Base-by-base conservation (phyloP, 1,140 invertebrate species). In the Spodoptera frugiperda region DNA sequence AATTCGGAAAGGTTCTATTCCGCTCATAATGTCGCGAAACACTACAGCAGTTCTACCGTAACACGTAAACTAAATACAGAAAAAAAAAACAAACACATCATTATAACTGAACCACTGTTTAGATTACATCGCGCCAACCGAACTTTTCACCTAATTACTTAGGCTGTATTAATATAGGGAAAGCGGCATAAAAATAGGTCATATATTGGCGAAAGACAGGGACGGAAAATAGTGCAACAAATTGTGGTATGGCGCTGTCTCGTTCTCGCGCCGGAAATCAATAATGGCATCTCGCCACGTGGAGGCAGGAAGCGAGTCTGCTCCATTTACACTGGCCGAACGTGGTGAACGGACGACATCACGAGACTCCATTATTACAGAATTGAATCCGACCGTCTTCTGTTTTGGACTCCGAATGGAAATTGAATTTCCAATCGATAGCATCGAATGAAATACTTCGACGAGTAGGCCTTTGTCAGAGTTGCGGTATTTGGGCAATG, bases 171-270 rank as follows among this genome's bases (percentile, higher is more conserved):
- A 94, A 92, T 91, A 91, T 91, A 92, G 88, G 92, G 89, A 89
- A 92, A 92, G 87, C 90, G 84, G 90, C 84, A 93, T 93, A 94
- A 94, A 94, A 94, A 94, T 94, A 93, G 92, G 92, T 94, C 92
- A 94, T 94, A 93, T 94, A 94, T 94, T 93, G 92, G 91, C 87
- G 89, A 84, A 88, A 39, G 84, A 93, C 75, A 12, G 86, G 83
- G 89, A 92, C 81, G 78, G 84, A 93, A 93, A 93, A 92, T 93
- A 91, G 91, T 93, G 91, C 92, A 93, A 93, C 92, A 93, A 93
- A 93, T 93, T 92, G 84, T 90, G 86, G 88, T 91, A 92, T 87
- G 76, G 87, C 88, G 87, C 70, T 82, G 80, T 93, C 91, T 83
- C 87, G 77, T 83, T 93, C 87, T 84, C 48, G 85, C 87, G 87